Evolutionary conservation across 2,888 invertebrate genomes (phyloP), one percentile per base, ranked within the genome.

Genomic region (Tyria jacobaeae): DNA sequence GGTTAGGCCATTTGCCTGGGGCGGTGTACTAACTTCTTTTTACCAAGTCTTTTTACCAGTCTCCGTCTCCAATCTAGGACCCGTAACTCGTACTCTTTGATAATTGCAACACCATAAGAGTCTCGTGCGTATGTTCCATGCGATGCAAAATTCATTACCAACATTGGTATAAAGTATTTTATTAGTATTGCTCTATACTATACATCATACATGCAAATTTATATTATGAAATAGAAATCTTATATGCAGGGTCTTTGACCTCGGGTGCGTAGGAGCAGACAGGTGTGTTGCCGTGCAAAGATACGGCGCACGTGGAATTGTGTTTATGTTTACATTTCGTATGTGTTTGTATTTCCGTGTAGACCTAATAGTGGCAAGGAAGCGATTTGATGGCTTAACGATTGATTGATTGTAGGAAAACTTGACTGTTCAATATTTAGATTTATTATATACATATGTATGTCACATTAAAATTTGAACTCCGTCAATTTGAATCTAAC

Each of bases 221-320:
- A 44, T 21, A 17, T 12, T 49, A 15, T 15, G 27, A 25, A 27
- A n/a, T 39, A 12, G 27, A 4, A 53, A 53, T 53, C 53, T n/a
- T 27, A 53, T 21, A 44, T 12, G 17, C 27, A 41, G 25, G 39
- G 53, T 53, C 53, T 44, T 35, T 53, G 34, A 50, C 53, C 49
- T 41, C 60, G 65, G n/a, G 4, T 66, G 70, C 69, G 64, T 62
- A 21, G 60, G 75, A 75, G 72, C 63, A 68, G 71, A 65, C 75
- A 76, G 75, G 72, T 76, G 75, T 60, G 51, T 44, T 47, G 57
- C 73, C 52, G 62, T 62, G 60, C 60, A 67, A 62, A 64, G 64
- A 64, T 60, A 35, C 44, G 56, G 50, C 57, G 53, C 62, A 62
- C 44, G 64, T 60, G 57, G 62, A 58, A 65, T 68, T 44, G 48